Conservation (phyloP, 2,113 vertebrate species). For the Psophia crepitans region DNA sequence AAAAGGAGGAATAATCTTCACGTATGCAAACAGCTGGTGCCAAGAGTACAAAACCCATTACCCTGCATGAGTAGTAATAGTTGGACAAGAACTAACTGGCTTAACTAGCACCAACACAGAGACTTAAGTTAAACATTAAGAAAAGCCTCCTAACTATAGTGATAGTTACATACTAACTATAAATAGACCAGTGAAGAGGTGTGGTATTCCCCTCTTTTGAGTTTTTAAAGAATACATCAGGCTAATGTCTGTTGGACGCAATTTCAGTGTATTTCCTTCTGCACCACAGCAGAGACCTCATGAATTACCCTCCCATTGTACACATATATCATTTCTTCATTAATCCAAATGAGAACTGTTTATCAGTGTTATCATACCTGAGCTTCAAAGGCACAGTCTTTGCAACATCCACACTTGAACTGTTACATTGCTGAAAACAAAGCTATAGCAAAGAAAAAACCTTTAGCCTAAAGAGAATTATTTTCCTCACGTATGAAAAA, state of each 20-base stretch:
- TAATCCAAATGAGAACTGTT: not conserved
- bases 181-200: conserved; percentile 10
- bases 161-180: not conserved
- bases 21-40: not conserved
- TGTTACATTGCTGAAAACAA: not conserved
- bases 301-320: not conserved
- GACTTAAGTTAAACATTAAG: conserved; percentile 5
- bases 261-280: not conserved
- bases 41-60: not conserved
- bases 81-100: not conserved
- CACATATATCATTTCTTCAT: not conserved
- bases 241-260: not conserved
- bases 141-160: not conserved
- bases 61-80: not conserved
- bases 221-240: not conserved
- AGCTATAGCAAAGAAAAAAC: not conserved
- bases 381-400: not conserved
- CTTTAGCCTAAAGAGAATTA: not conserved
- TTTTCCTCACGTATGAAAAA: not conserved
- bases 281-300: not conserved
- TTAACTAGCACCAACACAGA: not conserved
- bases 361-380: not conserved
- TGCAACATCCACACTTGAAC: not conserved
- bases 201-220: not conserved
- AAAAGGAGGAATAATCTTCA: not conserved